These are phyloP conservation scores for Piezodorus guildinii DNA, from an alignment of 1,140 invertebrate genomes.

Conservation along the genomic window DNA sequence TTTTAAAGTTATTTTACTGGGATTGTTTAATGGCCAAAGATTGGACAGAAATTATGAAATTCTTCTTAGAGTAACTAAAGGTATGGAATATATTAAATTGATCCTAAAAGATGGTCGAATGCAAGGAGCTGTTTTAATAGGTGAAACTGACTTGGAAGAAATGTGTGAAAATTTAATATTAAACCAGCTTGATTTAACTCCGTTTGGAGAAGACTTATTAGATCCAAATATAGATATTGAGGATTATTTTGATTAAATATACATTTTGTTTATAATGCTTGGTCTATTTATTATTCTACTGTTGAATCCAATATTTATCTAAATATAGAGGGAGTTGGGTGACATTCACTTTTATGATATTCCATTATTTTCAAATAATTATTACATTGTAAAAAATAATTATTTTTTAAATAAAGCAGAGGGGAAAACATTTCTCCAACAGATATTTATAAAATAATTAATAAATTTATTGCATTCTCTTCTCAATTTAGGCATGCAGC, in stretches of 20 bases:
- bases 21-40: conserved; percentile 88
- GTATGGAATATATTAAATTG: conserved; percentile 81
- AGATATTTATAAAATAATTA: too few relatives aligned
- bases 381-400: too few relatives aligned
- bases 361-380: too few relatives aligned
- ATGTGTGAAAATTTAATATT: conserved; percentile 97
- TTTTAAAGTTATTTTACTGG: conserved; percentile 85
- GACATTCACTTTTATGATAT: too few relatives aligned
- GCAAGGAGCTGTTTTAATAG: conserved; percentile 89
- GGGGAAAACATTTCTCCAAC: too few relatives aligned
- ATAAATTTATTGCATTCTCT: too few relatives aligned
- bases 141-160: conserved; percentile 94
- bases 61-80: conserved; percentile 70
- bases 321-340: too few relatives aligned
- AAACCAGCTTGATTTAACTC: conserved; percentile 81
- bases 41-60: conserved; percentile 76
- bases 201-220: conserved; percentile 82
- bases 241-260: conserved; percentile 90
- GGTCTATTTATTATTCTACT: too few relatives aligned
- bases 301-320: too few relatives aligned
- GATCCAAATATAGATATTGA: conserved; percentile 95
- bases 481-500: too few relatives aligned
- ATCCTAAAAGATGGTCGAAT: conserved; percentile 73
- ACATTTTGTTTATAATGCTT: too few relatives aligned
- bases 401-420: too few relatives aligned